Percentiles rank a stretch among this genome's conserved stretches.
These are phyloP conservation scores for Trogon surrucura DNA, from an alignment of 2,113 vertebrate species.

Conservation along the genomic window DNA sequence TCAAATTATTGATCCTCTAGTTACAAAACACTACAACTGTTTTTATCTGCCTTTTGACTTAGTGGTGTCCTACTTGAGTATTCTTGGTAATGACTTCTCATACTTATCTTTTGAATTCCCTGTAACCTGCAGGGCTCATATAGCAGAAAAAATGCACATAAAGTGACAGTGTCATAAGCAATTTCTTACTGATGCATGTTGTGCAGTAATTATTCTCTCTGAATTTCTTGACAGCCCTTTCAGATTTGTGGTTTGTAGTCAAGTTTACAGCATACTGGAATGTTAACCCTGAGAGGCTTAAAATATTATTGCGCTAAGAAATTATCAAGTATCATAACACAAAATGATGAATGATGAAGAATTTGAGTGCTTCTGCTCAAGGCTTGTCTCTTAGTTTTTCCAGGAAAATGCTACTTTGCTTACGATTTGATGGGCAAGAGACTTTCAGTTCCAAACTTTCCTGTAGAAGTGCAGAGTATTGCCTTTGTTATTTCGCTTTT, in stretches of 20 bases:
- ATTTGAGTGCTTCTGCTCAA: neutral
- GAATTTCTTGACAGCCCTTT: conserved; percentile 24
- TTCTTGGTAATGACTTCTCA: neutral
- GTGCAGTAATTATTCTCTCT: neutral
- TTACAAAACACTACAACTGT: neutral
- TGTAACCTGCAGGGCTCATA: neutral
- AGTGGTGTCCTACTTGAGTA: neutral
- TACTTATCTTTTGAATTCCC: neutral
- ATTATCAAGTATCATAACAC: neutral
- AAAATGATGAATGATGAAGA: neutral
- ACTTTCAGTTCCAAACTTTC: neutral
- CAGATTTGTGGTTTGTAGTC: neutral
- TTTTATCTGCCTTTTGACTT: neutral
- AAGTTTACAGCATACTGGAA: neutral
- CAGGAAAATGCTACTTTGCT: neutral
- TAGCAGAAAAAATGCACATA: conserved; percentile 1
- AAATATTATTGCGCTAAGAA: neutral
- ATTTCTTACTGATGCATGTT: conserved; percentile 12
- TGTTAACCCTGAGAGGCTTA: neutral
- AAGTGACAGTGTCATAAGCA: conserved; percentile 43
- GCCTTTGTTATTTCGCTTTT: neutral
- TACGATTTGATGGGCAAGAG: neutral
- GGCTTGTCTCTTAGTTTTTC: neutral
- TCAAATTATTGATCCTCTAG: neutral
- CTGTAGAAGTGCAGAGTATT: neutral